These are phyloP conservation scores for Muscina levida DNA, from an alignment of 2,888 invertebrate genomes.

Conservation along the genomic window DNA sequence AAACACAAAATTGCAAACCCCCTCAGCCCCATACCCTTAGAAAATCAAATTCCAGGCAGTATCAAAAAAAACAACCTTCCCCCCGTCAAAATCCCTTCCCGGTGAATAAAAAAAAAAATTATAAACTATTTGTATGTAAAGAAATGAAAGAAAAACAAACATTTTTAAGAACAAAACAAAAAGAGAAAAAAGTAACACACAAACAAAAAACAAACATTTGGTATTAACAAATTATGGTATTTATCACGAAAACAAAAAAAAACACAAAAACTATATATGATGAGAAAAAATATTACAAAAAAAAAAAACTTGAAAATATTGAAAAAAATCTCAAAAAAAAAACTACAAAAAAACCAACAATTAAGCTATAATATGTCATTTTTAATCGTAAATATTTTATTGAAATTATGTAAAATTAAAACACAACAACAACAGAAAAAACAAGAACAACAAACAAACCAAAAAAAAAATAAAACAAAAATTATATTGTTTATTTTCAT, in stretches of 20 bases:
- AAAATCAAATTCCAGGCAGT: slow-evolving; percentile 57
- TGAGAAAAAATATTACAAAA: slow-evolving; percentile 68
- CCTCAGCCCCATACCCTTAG: too few species aligned
- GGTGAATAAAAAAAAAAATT: slow-evolving; percentile 38
- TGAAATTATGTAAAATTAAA: slow-evolving; percentile 75
- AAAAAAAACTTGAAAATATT: slow-evolving; percentile 70
- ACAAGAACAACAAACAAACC: slow-evolving; percentile 41
- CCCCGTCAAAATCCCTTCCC: slow-evolving; percentile 28
- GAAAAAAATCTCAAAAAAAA: slow-evolving; percentile 61
- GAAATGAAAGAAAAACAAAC: slow-evolving; percentile 71
- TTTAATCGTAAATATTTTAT: slow-evolving; percentile 78
- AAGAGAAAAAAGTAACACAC: slow-evolving; percentile 72
- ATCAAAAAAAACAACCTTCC: slow-evolving; percentile 2
- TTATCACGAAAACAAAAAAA: slow-evolving; percentile 63
- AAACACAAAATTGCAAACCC: slow-evolving; percentile 1
- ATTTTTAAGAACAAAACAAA: slow-evolving; percentile 68
- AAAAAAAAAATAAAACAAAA: too few species aligned
- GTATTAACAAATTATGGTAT: slow-evolving; percentile 69
- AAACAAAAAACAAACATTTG: slow-evolving; percentile 75
- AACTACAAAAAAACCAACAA: slow-evolving; percentile 64
- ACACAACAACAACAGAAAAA: slow-evolving; percentile 48
- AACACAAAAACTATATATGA: slow-evolving; percentile 64
- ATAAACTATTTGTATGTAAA: slow-evolving; percentile 69
- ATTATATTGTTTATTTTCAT: slow-evolving; percentile 80
- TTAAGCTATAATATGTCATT: slow-evolving; percentile 78